phyloP scores from a whole-genome alignment of 2,113 vertebrate genomes.

The Neodon shergylaensis region DNA sequence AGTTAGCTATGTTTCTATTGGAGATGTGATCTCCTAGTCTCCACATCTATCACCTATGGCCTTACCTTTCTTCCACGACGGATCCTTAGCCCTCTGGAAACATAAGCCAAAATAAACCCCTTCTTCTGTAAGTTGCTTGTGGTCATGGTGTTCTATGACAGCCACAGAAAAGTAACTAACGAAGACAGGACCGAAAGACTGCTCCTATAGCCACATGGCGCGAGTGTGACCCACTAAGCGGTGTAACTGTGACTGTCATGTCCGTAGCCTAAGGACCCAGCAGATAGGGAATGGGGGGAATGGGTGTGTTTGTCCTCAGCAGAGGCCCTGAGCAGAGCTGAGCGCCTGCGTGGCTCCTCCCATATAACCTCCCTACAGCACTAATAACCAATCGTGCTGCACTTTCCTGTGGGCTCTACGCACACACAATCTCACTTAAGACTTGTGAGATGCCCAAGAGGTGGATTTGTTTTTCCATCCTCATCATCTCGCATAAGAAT shows the following conservation, averaged over 20 bases:
- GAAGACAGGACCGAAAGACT: background rate
- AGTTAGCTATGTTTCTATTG: background rate
- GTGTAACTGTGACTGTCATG: background rate
- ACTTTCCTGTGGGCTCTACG: too few species aligned
- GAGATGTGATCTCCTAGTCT: background rate
- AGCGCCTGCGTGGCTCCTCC: background rate
- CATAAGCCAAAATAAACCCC: too few species aligned
- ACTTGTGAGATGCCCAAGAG: background rate
- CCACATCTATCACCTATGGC: background rate
- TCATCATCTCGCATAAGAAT: background rate
- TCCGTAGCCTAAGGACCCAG: background rate
- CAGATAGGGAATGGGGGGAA: background rate
- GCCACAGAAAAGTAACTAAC: background rate
- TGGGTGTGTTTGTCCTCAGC: background rate
- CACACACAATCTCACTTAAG: background rate
- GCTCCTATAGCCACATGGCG: background rate
- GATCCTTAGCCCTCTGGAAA: background rate
- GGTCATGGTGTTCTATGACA: background rate
- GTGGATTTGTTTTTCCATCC: background rate
- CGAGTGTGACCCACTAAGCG: background rate
- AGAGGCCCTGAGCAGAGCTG: background rate
- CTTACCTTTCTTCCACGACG: background rate
- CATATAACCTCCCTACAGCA: background rate
- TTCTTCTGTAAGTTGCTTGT: background rate
- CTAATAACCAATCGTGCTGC: too few species aligned